Conservation (phyloP, 2,113 vertebrate genomes). For the Balaeniceps rex region DNA sequence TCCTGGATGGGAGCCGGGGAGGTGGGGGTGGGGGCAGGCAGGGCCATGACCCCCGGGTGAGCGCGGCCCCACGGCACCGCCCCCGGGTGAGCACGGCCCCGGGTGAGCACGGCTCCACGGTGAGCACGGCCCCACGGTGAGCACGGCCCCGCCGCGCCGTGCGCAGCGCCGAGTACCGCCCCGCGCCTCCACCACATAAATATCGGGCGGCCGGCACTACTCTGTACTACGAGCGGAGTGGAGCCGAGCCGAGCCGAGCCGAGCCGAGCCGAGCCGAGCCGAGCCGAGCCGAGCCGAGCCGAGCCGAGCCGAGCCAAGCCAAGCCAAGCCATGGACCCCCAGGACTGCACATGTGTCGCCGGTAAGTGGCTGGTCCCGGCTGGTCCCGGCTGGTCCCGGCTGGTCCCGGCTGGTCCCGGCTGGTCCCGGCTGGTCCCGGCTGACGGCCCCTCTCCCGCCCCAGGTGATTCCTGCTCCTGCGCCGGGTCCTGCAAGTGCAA, state of each 20-base stretch:
- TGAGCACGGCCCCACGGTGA: too few relatives aligned
- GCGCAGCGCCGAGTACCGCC: slow-evolving; percentile 26
- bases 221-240: accelerated
- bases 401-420: too few relatives aligned
- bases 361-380: not conserved
- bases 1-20: not conserved
- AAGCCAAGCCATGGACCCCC: slow-evolving; percentile 13
- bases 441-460: not conserved
- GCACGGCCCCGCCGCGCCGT: not conserved
- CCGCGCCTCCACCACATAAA: not conserved
- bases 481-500: slow-evolving; percentile 78
- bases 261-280: accelerated
- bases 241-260: accelerated
- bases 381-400: not conserved
- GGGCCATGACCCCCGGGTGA: not conserved
- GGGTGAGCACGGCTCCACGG: too few relatives aligned
- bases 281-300: not conserved
- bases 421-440: not conserved
- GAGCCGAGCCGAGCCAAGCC: accelerated
- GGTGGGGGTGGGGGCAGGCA: accelerated
- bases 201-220: accelerated
- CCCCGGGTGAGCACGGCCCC: not conserved
- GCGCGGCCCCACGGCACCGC: too few relatives aligned
- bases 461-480: slow-evolving; percentile 83
- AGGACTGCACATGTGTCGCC: slow-evolving; percentile 48